Base-by-base conservation (phyloP, 2,113 vertebrate species). In the Hymenochirus boettgeri region DNA sequence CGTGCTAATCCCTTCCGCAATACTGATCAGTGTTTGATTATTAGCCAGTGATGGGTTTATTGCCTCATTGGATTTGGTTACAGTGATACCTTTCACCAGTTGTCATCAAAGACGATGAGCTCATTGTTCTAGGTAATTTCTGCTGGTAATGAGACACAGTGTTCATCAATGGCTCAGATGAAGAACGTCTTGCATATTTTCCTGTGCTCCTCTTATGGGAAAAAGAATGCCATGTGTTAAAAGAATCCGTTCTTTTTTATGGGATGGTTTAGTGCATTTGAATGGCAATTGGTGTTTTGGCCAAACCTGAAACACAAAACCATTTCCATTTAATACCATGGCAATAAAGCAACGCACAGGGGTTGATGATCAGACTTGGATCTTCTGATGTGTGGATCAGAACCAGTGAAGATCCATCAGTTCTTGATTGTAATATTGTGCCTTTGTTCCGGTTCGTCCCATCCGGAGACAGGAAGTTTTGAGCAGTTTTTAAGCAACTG, bases 401-500 rank as follows among this genome's bases (percentile, higher is more conserved):
- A n/a, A n/a, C n/a, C n/a, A n/a, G n/a, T n/a, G 17, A 17, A 19
- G 17, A 10, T 21, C 8, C 10, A 9, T 63, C 71, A 71, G 27
- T 52, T 74, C 25, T 65, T 85, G 25, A 78, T 74, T 47, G 86
- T 69, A 17, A 76, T 77, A 55, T 82, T 89, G 54, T 56, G 91
- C 74, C 79, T 91, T 95, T 35, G 78, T 73, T 11, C 93, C 91
- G 0, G 89, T 85, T 50, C 91, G 80, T 33, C 95, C 93, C 65
- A 98, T 85, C 74, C 95, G 92, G 29, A 96, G 79, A 73, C 95
- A 97, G 96, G 96, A 69, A 99, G 79, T 31, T 98, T 99, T 72
- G 90, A 89, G 71, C 78, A 92, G 82, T 98, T 98, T 83, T 98
- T 97, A 29, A 96, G 92, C 54, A 99, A 90, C 76, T 99, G 95